phyloP scores from a whole-genome alignment of 1,140 invertebrate species.

The Druon quercuslanigerum region DNA sequence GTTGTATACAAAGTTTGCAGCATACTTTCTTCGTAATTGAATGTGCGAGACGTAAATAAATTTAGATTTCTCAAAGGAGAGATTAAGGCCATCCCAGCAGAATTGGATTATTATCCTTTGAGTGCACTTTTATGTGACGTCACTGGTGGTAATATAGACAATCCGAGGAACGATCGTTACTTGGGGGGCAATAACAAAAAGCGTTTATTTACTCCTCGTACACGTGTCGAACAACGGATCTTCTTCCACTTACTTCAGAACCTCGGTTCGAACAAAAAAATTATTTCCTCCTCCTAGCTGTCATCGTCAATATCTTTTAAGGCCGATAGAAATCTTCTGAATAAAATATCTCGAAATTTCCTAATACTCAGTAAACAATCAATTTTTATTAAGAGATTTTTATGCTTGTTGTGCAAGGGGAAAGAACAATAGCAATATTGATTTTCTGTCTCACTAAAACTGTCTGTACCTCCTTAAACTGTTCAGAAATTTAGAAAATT shows the following conservation, averaged over 20 bases:
- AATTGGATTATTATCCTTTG: conserved; percentile 26
- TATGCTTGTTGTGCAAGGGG: no score
- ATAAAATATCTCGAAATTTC: no score
- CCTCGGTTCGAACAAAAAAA: background rate
- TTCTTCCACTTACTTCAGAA: background rate
- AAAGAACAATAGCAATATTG: no score
- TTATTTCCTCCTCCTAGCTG: background rate
- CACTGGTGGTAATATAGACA: conserved; percentile 14
- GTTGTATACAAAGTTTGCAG: background rate
- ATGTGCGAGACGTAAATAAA: background rate
- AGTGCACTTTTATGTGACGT: conserved; percentile 24
- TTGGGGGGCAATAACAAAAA: background rate
- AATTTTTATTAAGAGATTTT: no score
- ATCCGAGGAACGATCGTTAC: background rate
- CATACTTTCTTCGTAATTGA: conserved; percentile 2
- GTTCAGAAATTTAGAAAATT: no score
- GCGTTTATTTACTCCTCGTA: conserved; percentile 3
- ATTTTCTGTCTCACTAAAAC: no score
- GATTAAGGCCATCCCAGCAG: conserved; percentile 1
- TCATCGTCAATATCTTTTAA: no score
- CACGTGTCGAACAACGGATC: conserved; percentile 14
- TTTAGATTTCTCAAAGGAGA: conserved; percentile 1
- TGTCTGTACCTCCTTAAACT: no score
- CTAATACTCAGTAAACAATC: no score
- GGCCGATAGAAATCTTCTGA: no score